These are phyloP conservation scores for Iselma pallidipennis DNA, from an alignment of 2,888 invertebrate genomes.

Conservation along the genomic window DNA sequence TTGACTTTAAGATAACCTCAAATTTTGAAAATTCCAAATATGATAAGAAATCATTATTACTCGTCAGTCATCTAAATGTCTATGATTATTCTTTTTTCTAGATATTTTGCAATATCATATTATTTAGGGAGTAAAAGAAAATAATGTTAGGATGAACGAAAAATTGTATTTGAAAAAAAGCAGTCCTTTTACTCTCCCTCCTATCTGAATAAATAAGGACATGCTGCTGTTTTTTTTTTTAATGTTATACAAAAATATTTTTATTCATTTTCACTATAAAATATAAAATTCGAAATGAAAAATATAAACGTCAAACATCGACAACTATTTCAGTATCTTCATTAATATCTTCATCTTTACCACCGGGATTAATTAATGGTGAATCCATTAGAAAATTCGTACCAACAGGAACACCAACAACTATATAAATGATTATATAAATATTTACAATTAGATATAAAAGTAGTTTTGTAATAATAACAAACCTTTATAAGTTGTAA, in stretches of 20 bases:
- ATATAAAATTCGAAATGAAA: not conserved
- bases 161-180: too few relatives aligned
- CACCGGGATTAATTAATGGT: conserved; percentile 37
- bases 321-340: conserved; percentile 24
- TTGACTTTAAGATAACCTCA: too few relatives aligned
- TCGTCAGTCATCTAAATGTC: too few relatives aligned
- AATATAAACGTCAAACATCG: conserved; percentile 19
- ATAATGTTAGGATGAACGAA: too few relatives aligned
- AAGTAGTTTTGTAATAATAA: conserved; percentile 48
- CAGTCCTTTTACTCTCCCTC: too few relatives aligned
- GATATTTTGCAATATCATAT: too few relatives aligned
- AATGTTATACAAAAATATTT: not conserved
- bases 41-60: too few relatives aligned
- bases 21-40: too few relatives aligned
- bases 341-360: conserved; percentile 38
- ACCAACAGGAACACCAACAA: conserved; percentile 29
- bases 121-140: too few relatives aligned
- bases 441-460: conserved; percentile 14
- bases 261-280: not conserved
- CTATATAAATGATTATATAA: conserved; percentile 1
- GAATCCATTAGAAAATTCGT: conserved; percentile 40
- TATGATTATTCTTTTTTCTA: too few relatives aligned
- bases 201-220: too few relatives aligned
- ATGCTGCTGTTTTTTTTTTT: too few relatives aligned
- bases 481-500: conserved; percentile 38